Conservation (phyloP, 2,113 vertebrate species). For the Ophthalmolycus amberensis region DNA sequence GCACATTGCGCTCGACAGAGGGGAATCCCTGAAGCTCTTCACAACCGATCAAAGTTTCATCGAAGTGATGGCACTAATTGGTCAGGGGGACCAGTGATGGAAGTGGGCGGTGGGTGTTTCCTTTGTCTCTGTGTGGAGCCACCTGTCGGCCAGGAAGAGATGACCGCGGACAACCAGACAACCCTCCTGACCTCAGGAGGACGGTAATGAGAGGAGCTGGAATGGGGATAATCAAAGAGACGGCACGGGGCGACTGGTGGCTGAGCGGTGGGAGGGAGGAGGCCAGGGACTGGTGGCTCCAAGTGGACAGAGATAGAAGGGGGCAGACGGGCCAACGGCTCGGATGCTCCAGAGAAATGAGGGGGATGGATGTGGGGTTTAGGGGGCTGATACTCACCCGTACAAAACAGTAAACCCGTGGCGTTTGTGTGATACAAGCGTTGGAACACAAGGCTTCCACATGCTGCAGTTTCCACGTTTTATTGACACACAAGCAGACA, state of each 20-base stretch:
- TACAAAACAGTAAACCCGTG: neutral
- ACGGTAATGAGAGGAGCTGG: slow-evolving; percentile 51
- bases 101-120: slow-evolving; percentile 35
- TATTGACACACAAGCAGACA: no score
- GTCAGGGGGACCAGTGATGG: slow-evolving; percentile 28
- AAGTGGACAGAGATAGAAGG: slow-evolving; percentile 7
- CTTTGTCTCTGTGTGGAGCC: slow-evolving; percentile 51
- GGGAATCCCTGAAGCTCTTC: slow-evolving; percentile 56
- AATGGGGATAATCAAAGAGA: slow-evolving; percentile 63
- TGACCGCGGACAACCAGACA: slow-evolving; percentile 41
- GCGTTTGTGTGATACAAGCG: neutral
- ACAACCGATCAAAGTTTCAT: slow-evolving; percentile 50
- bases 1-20: slow-evolving; percentile 53
- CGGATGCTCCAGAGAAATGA: slow-evolving; percentile 23
- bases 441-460: neutral
- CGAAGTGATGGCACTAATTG: slow-evolving; percentile 70
- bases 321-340: slow-evolving; percentile 23
- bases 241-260: slow-evolving; percentile 54
- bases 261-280: neutral
- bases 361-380: neutral
- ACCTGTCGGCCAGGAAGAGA: slow-evolving; percentile 33
- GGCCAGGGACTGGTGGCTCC: slow-evolving; percentile 39
- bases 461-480: neutral
- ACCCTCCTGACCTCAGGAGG: slow-evolving; percentile 50
- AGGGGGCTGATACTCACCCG: neutral